Base-by-base conservation (phyloP, 2,888 invertebrate genomes). In the Chymomyza caudatula region DNA sequence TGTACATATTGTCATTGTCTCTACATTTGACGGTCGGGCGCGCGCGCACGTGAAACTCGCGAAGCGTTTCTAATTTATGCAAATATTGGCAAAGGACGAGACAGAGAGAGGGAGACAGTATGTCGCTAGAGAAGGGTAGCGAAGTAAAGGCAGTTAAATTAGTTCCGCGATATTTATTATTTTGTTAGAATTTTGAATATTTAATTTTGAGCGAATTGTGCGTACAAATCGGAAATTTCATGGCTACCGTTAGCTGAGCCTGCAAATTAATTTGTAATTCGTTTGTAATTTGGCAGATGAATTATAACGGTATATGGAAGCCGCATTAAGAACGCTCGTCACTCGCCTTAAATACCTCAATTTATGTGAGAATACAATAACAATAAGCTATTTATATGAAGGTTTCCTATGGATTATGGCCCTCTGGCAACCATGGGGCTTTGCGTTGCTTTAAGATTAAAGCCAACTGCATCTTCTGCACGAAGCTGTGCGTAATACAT, bases 241-340 rank as follows among this genome's bases (percentile, higher is more conserved):
- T 74, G 81, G 70, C 73, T 61, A 58, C 65, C 68, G 67, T 70
- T 43, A 53, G 66, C 55, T 67, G 67, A 76, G 76, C 77, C 69
- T 70, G 66, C 67, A 85, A 88, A 88, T 88, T 88, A 86, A 87
- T 87, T 88, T 87, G 87, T 87, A 87, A 88, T 88, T 85, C 86
- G 77, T 76, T 81, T 76, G 81, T 83, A 88, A 88, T 88, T 88
- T 87, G 67, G 67, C 58, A 67, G 66, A 77, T 83, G 83, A 82
- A 77, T 78, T 80, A 82, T 37, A 37, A 83, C 67, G 57, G 52
- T 64, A 60, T 63, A 55, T 47, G 60, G 60, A 23, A 37, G 37
- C 22, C 64, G 54, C 20, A 55, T 67, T 72, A 59, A 23, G 22
- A 52, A 72, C 42, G 85, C 71, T 69, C 64, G 59, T 68, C 76